Base-by-base conservation (phyloP, 2,888 invertebrate species). In the Cheilosia grossa region DNA sequence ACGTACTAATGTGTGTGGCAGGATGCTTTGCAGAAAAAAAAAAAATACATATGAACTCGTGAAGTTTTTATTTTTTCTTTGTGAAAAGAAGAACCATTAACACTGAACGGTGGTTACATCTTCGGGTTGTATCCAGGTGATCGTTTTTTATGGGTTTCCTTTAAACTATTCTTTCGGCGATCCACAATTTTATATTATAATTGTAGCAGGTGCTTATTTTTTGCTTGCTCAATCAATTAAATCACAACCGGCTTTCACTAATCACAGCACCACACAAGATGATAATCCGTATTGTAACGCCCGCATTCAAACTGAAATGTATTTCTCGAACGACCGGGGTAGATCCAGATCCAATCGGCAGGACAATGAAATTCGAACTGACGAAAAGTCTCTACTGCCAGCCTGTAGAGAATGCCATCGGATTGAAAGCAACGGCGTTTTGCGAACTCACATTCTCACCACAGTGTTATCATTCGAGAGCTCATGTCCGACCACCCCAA, bases 361-460 rank as follows among this genome's bases (percentile, higher is more conserved):
- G 72, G 75, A 85, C 85, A 67, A 67, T 81, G 58, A 81, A 81
- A 77, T 72, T 75, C 61, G 61, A 85, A 85, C 85, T 85, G 81
- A 85, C 54, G 75, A 37, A 63, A 49, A 49, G 63, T 73, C 78
- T 69, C 49, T 56, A 78, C 72, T 73, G 73, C 30, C 56, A 73
- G 56, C 56, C 66, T 56, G 17, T 40, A 13, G 37, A 66, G 17
- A 64, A 59, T 64, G 51, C 47, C 67, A 53, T 37, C 47, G 61
- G 51, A 10, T 10, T 17, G 19, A 21, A 59, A 79, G 79, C 79
- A 74, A 69, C 70, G 74, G 49, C 74, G 42, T 58, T 53, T 19
- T 4, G 13, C 44, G 33, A 59, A 73, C 73, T 72, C 72, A 66
- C 66, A 67, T 7, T 10, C 27, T 78, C 82, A 82, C 81, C 85